Conservation (phyloP, 35 echinoderm and acorn worm species). For the Lytechinus pictus region DNA sequence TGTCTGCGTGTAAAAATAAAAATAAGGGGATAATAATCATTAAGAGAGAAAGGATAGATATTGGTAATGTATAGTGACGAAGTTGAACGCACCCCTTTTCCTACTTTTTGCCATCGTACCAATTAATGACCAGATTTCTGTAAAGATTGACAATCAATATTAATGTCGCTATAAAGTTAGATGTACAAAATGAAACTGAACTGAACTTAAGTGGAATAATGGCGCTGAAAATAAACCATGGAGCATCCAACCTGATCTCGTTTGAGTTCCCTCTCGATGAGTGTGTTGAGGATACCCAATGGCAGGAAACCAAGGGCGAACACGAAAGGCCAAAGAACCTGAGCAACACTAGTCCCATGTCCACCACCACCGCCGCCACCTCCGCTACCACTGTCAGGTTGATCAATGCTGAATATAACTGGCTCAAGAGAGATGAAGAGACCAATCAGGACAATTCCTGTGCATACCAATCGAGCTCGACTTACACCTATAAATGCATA, state of each 20-base stretch:
- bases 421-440: slow-evolving; percentile 97
- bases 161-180: too few species aligned
- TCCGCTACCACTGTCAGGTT: background rate
- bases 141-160: too few species aligned
- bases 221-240: too few species aligned
- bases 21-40: background rate
- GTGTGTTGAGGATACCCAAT: slow-evolving; percentile 76
- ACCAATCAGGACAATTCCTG: slow-evolving; percentile 85
- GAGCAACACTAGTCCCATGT: background rate
- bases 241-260: slow-evolving; percentile 69
- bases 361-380: background rate
- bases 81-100: too few species aligned
- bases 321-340: slow-evolving; percentile 82
- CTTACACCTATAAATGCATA: slow-evolving; percentile 75
- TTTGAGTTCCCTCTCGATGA: slow-evolving; percentile 86
- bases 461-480: slow-evolving; percentile 83
- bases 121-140: too few species aligned
- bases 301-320: slow-evolving; percentile 94
- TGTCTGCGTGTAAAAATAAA: slow-evolving; percentile 58
- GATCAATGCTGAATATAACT: slow-evolving; percentile 79
- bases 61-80: too few species aligned
- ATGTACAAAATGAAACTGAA: too few species aligned
- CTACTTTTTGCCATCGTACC: too few species aligned
- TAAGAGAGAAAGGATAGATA: background rate
- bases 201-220: too few species aligned